A percentile compares a stretch with the other conserved stretches of the same genome.
Conservation (phyloP, 2,888 invertebrate genomes). For the Halocaridina rubra region DNA sequence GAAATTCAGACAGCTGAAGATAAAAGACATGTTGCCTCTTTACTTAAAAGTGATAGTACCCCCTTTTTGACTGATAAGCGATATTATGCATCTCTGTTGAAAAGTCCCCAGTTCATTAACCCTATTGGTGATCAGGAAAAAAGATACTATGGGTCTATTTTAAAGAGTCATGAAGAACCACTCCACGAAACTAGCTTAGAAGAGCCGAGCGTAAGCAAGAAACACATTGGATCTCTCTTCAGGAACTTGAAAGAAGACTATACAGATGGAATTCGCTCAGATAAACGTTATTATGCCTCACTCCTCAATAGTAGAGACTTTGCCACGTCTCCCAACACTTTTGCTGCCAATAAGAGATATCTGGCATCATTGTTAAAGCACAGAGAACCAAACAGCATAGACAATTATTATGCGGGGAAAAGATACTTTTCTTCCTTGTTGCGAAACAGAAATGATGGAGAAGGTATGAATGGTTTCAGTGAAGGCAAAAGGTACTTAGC, state of each 20-base stretch:
- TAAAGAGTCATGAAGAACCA: neutral
- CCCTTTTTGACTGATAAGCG: slow-evolving; percentile 7
- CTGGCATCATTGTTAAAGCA: slow-evolving; percentile 20
- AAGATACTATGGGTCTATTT: neutral
- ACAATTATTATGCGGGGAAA: neutral
- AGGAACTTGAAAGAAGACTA: neutral
- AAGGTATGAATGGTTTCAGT: neutral
- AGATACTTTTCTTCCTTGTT: neutral
- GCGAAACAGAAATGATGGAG: neutral
- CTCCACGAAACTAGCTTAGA: neutral
- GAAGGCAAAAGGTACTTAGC: neutral
- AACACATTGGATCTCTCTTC: neutral
- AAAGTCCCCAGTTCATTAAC: neutral
- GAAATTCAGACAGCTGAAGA: slow-evolving; percentile 15
- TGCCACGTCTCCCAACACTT: neutral
- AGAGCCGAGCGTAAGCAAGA: neutral
- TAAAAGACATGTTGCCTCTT: slow-evolving; percentile 15
- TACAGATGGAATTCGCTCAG: neutral
- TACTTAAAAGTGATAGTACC: slow-evolving; percentile 1
- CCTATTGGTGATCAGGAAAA: neutral
- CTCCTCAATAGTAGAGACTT: neutral
- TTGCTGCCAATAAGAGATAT: neutral
- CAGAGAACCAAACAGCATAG: neutral
- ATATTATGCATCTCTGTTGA: slow-evolving; percentile 28
- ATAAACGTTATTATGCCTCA: neutral